Base-by-base conservation (phyloP, 2,797 vertebrate species). In the Tragelaphus eurycerus region DNA sequence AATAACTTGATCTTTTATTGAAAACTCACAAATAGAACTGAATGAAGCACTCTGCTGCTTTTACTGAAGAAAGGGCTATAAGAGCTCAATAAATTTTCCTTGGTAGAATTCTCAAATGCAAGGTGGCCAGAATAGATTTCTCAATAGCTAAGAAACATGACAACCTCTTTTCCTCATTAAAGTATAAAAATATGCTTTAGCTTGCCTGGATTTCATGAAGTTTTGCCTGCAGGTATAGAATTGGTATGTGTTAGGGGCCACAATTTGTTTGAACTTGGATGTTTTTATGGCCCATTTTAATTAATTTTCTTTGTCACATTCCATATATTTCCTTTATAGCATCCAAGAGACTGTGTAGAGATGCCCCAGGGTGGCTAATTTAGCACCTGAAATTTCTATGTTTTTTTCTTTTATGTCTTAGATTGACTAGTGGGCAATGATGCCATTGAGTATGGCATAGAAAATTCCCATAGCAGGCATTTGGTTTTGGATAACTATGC, bases 301-400 rank as follows among this genome's bases (percentile, higher is more conserved):
- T 98, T 98, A 98, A 98, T 98, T 98, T 98, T 98, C 97, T 98
- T 98, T 98, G 97, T 98, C 97, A 97, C 96, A 95, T 98, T 95
- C 97, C 96, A 97, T 97, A 86, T 97, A 98, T 97, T 97, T 98
- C 76, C 96, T 98, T 98, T 97, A 98, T 54, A 95, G 74, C 94
- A 96, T 98, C 97, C 96, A 97, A 94, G 97, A 43, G 86, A 97
- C 93, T 98, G 38, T 3, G 78, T 31, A 21, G 2, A 0, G 0
- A 19, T 96, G 59, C 76, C 93, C 89, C 90, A 79, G 31, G 95
- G 97, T 83, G 64, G 6, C 82, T 89, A 89, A 54, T 97, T 98
- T 96, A 97, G 87, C 74, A 96, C 88, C 88, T 50, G 92, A 97
- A 98, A 95, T 97, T 98, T 31, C 89, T 95, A 86, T 86, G 4